Conservation (phyloP, 2,888 invertebrate species). For the Altica lythri region DNA sequence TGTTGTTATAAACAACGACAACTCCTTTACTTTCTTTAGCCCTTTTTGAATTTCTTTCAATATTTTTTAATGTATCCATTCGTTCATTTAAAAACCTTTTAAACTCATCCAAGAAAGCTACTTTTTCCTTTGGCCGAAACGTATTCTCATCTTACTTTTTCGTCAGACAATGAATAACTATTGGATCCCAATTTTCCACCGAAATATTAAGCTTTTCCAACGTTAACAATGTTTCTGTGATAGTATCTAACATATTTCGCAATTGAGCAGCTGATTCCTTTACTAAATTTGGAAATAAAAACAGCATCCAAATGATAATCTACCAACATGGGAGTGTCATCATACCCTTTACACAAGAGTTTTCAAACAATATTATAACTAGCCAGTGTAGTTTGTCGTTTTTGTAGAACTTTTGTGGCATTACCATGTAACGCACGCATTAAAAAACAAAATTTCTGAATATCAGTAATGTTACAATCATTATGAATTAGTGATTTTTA, state of each 20-base stretch:
- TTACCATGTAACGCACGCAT: slow-evolving; percentile 15
- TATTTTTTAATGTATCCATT: not conserved
- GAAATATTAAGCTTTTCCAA: slow-evolving; percentile 6
- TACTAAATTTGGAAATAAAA: slow-evolving; percentile 11
- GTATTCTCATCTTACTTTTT: slow-evolving; percentile 1
- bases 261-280: slow-evolving; percentile 17
- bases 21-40: not conserved
- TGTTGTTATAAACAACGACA: too few relatives aligned
- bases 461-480: slow-evolving; percentile 10
- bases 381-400: slow-evolving; percentile 1
- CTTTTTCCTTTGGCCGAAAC: not conserved
- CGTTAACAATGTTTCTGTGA: slow-evolving; percentile 1
- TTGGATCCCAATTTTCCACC: not conserved
- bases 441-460: slow-evolving; percentile 28
- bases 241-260: slow-evolving; percentile 12
- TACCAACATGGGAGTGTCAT: slow-evolving; percentile 12
- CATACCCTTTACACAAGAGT: slow-evolving; percentile 18
- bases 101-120: slow-evolving; percentile 3
- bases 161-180: not conserved
- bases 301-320: slow-evolving; percentile 13
- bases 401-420: slow-evolving; percentile 8
- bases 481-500: slow-evolving; percentile 20
- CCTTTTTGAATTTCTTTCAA: not conserved
- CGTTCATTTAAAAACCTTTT: not conserved
- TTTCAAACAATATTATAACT: slow-evolving; percentile 23